Conservation (phyloP, 2,888 invertebrate species). For the Lissonota sp. region DNA sequence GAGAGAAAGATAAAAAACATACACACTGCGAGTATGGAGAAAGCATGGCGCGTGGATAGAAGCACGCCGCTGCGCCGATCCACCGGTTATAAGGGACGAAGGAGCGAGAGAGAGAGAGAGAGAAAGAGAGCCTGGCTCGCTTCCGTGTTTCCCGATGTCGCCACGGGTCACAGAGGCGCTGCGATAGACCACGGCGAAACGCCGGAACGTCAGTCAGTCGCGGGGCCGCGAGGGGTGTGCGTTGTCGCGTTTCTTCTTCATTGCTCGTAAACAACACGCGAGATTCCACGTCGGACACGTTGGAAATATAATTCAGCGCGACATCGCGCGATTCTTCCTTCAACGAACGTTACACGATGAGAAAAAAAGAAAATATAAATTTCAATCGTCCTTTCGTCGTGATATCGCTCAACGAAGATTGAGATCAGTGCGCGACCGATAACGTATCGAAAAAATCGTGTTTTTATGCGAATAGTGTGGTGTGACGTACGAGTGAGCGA, state of each 20-base stretch:
- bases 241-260: slow-evolving; percentile 63
- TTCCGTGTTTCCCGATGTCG: slow-evolving; percentile 78
- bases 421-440: too few species aligned
- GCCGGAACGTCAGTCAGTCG: slow-evolving; percentile 81
- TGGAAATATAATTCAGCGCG: too few species aligned
- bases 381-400: too few species aligned
- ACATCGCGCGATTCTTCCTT: too few species aligned
- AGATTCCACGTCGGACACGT: background rate
- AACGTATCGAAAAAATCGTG: too few species aligned
- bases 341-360: too few species aligned
- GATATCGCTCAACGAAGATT: too few species aligned
- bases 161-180: slow-evolving; percentile 83
- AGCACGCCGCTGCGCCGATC: slow-evolving; percentile 55
- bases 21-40: slow-evolving; percentile 53
- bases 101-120: background rate
- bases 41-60: slow-evolving; percentile 63
- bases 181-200: slow-evolving; percentile 72
- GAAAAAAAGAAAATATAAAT: too few species aligned
- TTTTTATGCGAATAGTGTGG: too few species aligned
- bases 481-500: background rate
- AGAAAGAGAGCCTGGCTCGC: slow-evolving; percentile 37
- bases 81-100: background rate
- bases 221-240: slow-evolving; percentile 80
- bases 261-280: slow-evolving; percentile 33
- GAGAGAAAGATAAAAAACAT: slow-evolving; percentile 25